A percentile compares a stretch with the other conserved stretches of the same genome.
phyloP scores from a whole-genome alignment of 2,797 vertebrate species.

The Gambusia yucatana region DNA sequence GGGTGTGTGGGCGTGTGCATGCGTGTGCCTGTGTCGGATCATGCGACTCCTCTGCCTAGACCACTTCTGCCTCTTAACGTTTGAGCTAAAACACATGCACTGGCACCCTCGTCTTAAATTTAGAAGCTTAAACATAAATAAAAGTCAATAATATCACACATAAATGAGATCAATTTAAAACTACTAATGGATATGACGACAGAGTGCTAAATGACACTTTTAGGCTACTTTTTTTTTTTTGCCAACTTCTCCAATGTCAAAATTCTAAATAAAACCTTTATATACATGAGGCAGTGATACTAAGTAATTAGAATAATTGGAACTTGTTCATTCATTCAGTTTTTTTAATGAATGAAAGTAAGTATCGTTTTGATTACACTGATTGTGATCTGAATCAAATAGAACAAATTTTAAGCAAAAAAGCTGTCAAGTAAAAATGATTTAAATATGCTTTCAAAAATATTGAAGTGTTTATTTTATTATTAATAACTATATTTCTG shows the following conservation, averaged over 20 bases:
- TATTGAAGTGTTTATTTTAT: not conserved
- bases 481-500: not conserved
- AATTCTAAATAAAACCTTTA: not conserved
- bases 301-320: not conserved
- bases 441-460: not conserved
- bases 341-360: not conserved
- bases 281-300: not conserved
- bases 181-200: not conserved
- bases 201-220: not conserved
- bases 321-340: not conserved
- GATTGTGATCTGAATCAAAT: not conserved
- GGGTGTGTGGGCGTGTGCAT: not conserved
- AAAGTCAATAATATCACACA: not conserved
- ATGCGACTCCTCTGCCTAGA: slow-evolving; percentile 37
- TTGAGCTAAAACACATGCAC: slow-evolving; percentile 31
- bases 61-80: slow-evolving; percentile 19
- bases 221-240: not conserved
- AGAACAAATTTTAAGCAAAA: not conserved
- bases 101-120: not conserved
- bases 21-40: not conserved
- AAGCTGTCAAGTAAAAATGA: not conserved
- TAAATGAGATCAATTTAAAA: not conserved
- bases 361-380: not conserved
- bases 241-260: not conserved
- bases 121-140: not conserved